Evolutionary conservation across 1,140 invertebrate genomes (phyloP).

Genomic region (Drosophila hydei): DNA sequence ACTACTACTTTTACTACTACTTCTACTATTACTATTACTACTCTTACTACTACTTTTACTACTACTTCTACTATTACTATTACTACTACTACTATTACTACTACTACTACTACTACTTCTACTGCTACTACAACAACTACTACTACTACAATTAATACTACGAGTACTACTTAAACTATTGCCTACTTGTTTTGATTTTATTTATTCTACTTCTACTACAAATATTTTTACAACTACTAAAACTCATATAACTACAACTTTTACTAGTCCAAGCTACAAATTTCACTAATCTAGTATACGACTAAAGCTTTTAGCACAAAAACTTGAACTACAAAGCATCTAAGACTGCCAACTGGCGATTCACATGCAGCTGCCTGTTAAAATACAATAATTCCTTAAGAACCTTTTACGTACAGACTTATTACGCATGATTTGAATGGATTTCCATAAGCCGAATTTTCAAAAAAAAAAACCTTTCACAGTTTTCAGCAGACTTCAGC

Average conservation of each 20-base stretch:
- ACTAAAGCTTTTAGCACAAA: no score
- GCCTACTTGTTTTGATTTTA: no score
- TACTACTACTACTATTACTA: neutral
- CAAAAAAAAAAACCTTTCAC: neutral
- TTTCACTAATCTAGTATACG: no score
- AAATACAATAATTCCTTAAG: neutral
- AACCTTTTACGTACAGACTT: neutral
- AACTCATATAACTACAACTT: no score
- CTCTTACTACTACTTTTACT: no score
- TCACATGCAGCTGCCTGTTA: neutral
- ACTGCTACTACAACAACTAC: no score
- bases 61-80: neutral
- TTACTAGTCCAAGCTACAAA: neutral
- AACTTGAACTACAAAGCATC: no score
- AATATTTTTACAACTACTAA: no score
- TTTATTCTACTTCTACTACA: neutral
- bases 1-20: neutral
- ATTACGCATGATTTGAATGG: neutral
- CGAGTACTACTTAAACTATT: no score
- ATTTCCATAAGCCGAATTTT: neutral
- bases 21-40: neutral
- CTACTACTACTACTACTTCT: neutral
- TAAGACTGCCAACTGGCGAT: no score
- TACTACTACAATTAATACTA: neutral
- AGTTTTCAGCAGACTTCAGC: neutral